Base-by-base conservation (phyloP, 2,888 invertebrate species). In the Meghimatium bilineatum region DNA sequence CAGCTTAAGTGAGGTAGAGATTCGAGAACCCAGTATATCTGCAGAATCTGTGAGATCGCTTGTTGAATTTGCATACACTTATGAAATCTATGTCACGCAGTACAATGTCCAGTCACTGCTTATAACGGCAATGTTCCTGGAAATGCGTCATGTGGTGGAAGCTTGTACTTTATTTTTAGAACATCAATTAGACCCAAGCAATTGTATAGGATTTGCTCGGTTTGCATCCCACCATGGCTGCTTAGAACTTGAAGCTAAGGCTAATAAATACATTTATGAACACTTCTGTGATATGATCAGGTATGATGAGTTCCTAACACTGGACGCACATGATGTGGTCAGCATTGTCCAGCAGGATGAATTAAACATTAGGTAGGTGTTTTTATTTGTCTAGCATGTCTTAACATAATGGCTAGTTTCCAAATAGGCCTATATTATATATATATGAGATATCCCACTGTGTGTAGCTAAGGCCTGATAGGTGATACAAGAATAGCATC, bases 141-240 rank as follows among this genome's bases (percentile, higher is more conserved):
- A 98, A 95, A 97, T 93, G 90, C 90, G 89, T 36, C 91, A 93
- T 85, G 91, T 93, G 74, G 89, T 92, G 20, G 92, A 93, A 92
- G 97, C 97, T 10, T 98, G 98, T 94, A 97, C 97, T 94, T 96
- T 96, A 86, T 98, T 98, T 94, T 95, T 98, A 84, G 98, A 98
- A 94, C 95, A 97, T 60, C 98, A 98, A 93, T 94, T 98, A 89
- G 97, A 98, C 93, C 97, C 98, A 0, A 96, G 96, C 87, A 98
- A 98, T 94, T 97, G 97, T 32, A 97, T 98, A 89, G 98, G 98
- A 77, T 98, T 98, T 91, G 97, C 97, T 32, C 96, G 96, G 94
- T 98, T 98, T 94, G 97, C 97, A 0, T 97, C 97, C 91, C 97
- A 97, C 91, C 97, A 98, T 92, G 96, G 97, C 79, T 98, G 98